Evolutionary conservation across 2,797 vertebrate species (phyloP), one percentile per base, ranked within the genome.

Genomic region (Premnoplex brunnescens): DNA sequence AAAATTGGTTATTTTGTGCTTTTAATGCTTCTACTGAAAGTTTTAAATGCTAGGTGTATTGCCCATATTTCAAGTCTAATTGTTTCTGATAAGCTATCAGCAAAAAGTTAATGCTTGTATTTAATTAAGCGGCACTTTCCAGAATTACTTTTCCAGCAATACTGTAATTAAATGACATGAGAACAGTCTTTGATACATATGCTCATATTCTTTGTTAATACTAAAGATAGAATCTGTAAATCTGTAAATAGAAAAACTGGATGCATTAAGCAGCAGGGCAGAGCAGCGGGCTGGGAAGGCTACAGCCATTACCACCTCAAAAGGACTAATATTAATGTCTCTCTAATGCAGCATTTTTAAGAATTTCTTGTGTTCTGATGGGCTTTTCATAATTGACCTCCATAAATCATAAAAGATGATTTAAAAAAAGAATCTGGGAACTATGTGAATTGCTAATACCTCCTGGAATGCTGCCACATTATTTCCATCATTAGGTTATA

Each of bases 41-140:
- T 87, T 90, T 89, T 56, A 56, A 73, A 43, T 59, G 58, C 39
- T 41, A 92, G 60, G 46, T 95, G 73, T 58, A 43, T 44, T 64
- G 51, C 80, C 34, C 10, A 26, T 87, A 75, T 93, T 94, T 94
- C 93, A 79, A 71, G 51, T 85, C 71, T 93, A 93, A 94, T 91
- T 86, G 90, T 93, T 96, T 95, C 92, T 95, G 91, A 94, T 95
- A 91, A 95, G 84, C 83, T 85, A 84, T 88, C 85, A 76, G 85
- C 69, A 88, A 91, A 89, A 94, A 52, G 24, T 88, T 94, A 87
- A 79, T 75, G 82, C 91, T 85, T 88, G 68, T 54, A 89, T 96
- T 95, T 97, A 90, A 96, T 94, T 95, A 96, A 97, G 90, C 80
- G 82, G 83, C 93, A 94, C 93, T 96, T 96, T 96, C 84, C 90